Evolutionary conservation across 2,113 vertebrate genomes (phyloP).

Genomic region (Ctenodactylus gundi): DNA sequence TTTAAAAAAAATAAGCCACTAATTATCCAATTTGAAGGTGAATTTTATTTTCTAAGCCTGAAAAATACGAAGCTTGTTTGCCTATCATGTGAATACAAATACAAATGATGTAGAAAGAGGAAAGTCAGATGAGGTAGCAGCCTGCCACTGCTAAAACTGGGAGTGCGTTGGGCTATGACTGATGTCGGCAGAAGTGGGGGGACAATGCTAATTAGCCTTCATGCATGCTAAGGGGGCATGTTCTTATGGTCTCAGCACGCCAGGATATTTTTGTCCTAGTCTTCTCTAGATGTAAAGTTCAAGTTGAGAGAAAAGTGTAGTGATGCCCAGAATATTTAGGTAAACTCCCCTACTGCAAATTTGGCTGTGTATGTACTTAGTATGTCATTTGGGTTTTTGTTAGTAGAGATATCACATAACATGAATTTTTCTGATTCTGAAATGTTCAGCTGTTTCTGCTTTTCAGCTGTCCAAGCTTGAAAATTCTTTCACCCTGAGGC

Average conservation of each 20-base stretch:
- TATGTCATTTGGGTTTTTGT: neutral
- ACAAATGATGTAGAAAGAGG: neutral
- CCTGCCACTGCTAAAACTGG: neutral
- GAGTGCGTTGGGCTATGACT: neutral
- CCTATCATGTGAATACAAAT: neutral
- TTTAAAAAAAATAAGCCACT: constrained; percentile 15
- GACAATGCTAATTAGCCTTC: neutral
- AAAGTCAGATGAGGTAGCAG: neutral
- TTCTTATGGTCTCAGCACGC: neutral
- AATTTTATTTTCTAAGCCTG: constrained; percentile 4
- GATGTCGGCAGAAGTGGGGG: neutral
- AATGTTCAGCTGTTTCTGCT: neutral
- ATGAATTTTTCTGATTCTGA: neutral
- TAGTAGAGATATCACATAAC: neutral
- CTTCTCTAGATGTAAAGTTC: neutral
- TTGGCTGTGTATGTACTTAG: neutral
- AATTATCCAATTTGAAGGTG: constrained; percentile 32
- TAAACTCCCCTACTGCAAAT: neutral
- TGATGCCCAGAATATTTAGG: constrained; percentile 9
- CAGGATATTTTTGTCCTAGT: neutral
- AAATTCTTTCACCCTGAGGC: neutral
- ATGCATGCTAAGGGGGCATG: accelerated
- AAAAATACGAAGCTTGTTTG: neutral
- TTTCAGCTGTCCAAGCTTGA: neutral
- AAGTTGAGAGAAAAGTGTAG: neutral